Evolutionary conservation across 2,888 invertebrate species (phyloP).

Genomic region (Anoplius nigerrimus): DNA sequence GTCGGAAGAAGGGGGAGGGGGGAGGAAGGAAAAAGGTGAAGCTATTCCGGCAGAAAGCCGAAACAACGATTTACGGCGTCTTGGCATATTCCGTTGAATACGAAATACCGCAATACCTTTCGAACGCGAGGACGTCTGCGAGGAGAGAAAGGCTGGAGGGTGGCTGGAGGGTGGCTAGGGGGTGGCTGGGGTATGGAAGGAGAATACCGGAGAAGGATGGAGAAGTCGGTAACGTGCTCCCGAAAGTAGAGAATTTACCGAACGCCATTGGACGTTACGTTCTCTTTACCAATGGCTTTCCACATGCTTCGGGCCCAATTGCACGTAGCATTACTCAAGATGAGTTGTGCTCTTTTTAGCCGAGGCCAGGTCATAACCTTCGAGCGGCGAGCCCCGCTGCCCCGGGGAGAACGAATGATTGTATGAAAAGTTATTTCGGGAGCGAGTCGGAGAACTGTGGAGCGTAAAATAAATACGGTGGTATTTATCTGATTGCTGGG

Average conservation of each 20-base stretch:
- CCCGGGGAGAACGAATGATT: no score
- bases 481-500: no score
- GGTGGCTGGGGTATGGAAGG: no score
- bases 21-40: slow-evolving; percentile 18
- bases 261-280: neutral
- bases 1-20: neutral
- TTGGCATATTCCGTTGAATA: slow-evolving; percentile 31
- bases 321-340: no score
- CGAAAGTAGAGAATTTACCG: slow-evolving; percentile 14
- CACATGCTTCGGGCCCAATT: neutral
- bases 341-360: no score
- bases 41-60: slow-evolving; percentile 19
- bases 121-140: slow-evolving; percentile 6
- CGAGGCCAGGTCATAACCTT: no score
- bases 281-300: neutral
- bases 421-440: no score
- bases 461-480: no score
- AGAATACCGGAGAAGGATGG: slow-evolving; percentile 17
- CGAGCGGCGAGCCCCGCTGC: no score
- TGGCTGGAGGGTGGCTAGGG: no score
- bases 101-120: slow-evolving; percentile 31
- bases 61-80: slow-evolving; percentile 36
- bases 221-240: slow-evolving; percentile 25
- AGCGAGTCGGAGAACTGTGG: no score
- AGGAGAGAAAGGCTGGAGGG: neutral